Evolutionary conservation across 2,113 vertebrate species (phyloP).

Genomic region (Cynocephalus volans): DNA sequence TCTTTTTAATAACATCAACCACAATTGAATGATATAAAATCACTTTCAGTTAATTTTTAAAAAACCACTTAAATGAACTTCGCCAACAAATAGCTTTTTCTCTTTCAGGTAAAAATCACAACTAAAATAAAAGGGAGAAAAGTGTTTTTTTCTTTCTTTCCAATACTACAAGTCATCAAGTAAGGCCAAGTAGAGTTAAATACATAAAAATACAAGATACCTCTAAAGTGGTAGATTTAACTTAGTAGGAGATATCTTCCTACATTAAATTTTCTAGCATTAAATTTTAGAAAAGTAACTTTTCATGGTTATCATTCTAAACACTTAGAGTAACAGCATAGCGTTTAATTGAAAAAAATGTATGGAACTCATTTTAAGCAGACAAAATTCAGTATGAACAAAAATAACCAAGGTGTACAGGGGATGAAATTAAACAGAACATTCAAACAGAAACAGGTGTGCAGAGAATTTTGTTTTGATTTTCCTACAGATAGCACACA

Average conservation of each 20-base stretch:
- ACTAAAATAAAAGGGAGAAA: constrained; percentile 26
- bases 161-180: constrained; percentile 21
- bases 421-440: background rate
- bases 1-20: background rate
- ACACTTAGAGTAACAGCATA: background rate
- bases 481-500: background rate
- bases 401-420: background rate
- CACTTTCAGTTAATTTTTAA: constrained; percentile 25
- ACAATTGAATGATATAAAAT: constrained; percentile 45
- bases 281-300: constrained; percentile 50
- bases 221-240: constrained; percentile 1
- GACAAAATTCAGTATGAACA: constrained; percentile 10
- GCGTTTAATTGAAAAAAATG: constrained; percentile 51
- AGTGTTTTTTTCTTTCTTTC: background rate
- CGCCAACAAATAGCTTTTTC: constrained; percentile 9
- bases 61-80: constrained; percentile 50
- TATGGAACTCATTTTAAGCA: constrained; percentile 3
- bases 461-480: background rate
- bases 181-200: background rate
- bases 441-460: constrained; percentile 33
- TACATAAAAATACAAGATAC: constrained; percentile 55
- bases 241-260: background rate
- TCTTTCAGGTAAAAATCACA: constrained; percentile 54
- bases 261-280: constrained; percentile 1
- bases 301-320: constrained; percentile 58